These are phyloP conservation scores for Orchestes rusci DNA, from an alignment of 2,888 invertebrate genomes.

Conservation along the genomic window DNA sequence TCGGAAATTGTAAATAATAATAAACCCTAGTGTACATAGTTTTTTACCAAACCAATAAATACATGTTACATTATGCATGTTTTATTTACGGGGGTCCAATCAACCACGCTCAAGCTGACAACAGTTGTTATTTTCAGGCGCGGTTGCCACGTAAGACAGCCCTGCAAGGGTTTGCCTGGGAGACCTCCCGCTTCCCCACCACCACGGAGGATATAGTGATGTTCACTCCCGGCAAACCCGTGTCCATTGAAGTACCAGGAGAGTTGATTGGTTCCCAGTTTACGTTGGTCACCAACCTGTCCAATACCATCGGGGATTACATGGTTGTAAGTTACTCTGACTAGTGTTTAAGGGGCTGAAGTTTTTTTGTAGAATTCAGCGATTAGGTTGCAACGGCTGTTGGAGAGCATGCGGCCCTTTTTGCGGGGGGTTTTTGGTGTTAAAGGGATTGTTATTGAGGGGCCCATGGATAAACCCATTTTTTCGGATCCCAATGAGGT, in stretches of 20 bases:
- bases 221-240: constrained; percentile 58
- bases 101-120: no score
- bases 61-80: not conserved
- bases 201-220: constrained; percentile 52
- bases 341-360: constrained; percentile 1
- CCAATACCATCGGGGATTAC: constrained; percentile 58
- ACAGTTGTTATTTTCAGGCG: constrained; percentile 6
- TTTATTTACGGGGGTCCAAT: no score
- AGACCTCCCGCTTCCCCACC: constrained; percentile 37
- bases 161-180: constrained; percentile 33
- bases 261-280: constrained; percentile 61
- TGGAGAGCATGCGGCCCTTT: constrained; percentile 68
- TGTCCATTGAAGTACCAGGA: constrained; percentile 60
- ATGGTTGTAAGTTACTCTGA: constrained; percentile 62
- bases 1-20: constrained; percentile 7
- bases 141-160: constrained; percentile 14
- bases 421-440: constrained; percentile 67
- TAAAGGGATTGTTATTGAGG: constrained; percentile 60
- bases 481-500: constrained; percentile 36
- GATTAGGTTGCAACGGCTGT: constrained; percentile 61
- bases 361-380: constrained; percentile 64
- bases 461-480: constrained; percentile 46
- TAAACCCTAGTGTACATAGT: not conserved
- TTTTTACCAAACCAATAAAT: not conserved
- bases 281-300: constrained; percentile 57